Evolutionary conservation across 2,113 vertebrate species (phyloP).

Genomic region (Xiphias gladius): DNA sequence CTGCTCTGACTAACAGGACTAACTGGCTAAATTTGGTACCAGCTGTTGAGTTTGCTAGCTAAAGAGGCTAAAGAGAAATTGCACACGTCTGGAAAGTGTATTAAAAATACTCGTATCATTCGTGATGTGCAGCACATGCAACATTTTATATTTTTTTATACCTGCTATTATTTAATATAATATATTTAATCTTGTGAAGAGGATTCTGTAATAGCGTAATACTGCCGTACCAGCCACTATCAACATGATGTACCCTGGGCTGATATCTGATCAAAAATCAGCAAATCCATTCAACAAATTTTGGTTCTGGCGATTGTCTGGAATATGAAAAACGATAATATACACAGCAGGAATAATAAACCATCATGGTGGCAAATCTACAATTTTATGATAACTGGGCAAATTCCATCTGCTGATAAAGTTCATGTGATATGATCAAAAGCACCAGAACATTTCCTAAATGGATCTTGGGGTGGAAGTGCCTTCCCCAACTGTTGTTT

Average conservation of each 20-base stretch:
- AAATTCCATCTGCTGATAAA: neutral
- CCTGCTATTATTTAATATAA: conserved; percentile 29
- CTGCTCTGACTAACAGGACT: neutral
- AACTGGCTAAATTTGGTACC: neutral
- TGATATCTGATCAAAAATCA: neutral
- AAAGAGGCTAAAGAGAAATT: neutral
- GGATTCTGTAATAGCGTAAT: neutral
- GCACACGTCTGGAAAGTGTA: conserved; percentile 40
- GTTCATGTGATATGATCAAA: neutral
- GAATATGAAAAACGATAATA: neutral
- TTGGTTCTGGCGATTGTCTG: no score
- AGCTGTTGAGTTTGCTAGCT: neutral
- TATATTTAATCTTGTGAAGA: conserved; percentile 38
- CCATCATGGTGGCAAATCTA: neutral
- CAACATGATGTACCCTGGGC: neutral
- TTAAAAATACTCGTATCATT: conserved; percentile 28
- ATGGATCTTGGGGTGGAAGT: neutral
- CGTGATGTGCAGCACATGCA: conserved; percentile 4
- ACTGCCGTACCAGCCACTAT: neutral
- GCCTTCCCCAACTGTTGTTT: neutral
- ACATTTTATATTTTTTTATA: conserved; percentile 34
- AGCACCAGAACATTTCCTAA: neutral
- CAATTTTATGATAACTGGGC: neutral
- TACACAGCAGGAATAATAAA: neutral
- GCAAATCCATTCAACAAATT: neutral